Percentiles rank a stretch among this genome's conserved stretches.
phyloP scores from a whole-genome alignment of 2,113 vertebrate genomes.

The Calcarius ornatus region DNA sequence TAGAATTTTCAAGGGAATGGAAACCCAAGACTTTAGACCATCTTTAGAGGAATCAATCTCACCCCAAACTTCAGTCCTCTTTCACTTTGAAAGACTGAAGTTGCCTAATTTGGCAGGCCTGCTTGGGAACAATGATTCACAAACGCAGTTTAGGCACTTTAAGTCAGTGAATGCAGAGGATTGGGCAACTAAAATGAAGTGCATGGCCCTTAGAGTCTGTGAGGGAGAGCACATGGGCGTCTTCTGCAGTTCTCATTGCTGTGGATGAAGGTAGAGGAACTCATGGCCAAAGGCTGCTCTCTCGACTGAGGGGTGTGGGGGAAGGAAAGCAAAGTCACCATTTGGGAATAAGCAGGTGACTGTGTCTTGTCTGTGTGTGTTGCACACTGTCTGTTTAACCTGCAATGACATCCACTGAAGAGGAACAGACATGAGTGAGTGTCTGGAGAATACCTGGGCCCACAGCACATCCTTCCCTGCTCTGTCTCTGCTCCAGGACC shows the following conservation, averaged over 20 bases:
- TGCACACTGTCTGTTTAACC: not conserved
- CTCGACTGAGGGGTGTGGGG: not conserved
- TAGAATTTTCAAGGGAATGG: not conserved
- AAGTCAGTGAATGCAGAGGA: not conserved
- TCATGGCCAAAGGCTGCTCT: fast-evolving
- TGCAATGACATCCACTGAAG: not conserved
- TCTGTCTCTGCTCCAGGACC: not conserved
- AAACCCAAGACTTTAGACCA: not conserved
- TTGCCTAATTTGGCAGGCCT: not conserved
- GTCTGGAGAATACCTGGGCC: not conserved
- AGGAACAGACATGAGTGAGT: not conserved
- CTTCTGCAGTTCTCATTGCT: not conserved
- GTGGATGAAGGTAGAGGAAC: not conserved
- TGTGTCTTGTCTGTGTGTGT: not conserved
- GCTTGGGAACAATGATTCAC: not conserved
- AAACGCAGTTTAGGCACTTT: not conserved
- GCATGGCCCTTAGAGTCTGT: not conserved
- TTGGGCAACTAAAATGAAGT: not conserved
- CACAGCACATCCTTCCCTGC: not conserved
- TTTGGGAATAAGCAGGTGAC: not conserved
- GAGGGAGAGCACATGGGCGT: not conserved
- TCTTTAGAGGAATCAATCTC: not conserved
- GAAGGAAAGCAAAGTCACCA: not conserved
- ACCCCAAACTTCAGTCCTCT: not conserved
- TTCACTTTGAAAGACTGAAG: not conserved